Evolutionary conservation across 2,888 invertebrate genomes (phyloP).

Genomic region (Scaptomyza tumidula): DNA sequence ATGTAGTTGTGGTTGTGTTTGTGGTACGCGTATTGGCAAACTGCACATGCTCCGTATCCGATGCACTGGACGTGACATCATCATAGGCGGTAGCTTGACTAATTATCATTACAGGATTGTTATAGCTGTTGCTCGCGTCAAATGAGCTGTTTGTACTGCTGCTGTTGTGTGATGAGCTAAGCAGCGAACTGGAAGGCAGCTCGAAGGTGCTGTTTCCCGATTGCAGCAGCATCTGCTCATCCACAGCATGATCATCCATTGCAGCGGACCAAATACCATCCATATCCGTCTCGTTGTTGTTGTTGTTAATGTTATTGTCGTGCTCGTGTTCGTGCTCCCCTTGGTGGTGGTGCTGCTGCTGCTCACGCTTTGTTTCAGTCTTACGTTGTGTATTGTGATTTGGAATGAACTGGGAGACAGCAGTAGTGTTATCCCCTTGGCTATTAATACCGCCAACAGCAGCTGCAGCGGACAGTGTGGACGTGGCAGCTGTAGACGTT

Average conservation of each 20-base stretch:
- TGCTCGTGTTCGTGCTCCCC: slow-evolving; percentile 7
- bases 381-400: slow-evolving; percentile 55
- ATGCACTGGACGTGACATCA: slow-evolving; percentile 80
- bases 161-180: slow-evolving; percentile 51
- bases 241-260: slow-evolving; percentile 70
- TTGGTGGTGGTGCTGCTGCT: slow-evolving; percentile 8
- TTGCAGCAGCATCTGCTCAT: slow-evolving; percentile 45
- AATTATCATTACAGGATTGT: slow-evolving; percentile 15
- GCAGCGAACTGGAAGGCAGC: slow-evolving; percentile 59
- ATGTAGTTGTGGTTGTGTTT: slow-evolving; percentile 81
- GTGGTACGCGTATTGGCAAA: slow-evolving; percentile 81
- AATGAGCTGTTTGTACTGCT: slow-evolving; percentile 63
- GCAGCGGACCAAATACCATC: slow-evolving; percentile 59
- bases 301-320: slow-evolving; percentile 14
- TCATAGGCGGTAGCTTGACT: slow-evolving; percentile 50
- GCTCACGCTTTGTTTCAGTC: slow-evolving; percentile 39
- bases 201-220: slow-evolving; percentile 41
- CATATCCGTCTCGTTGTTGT: slow-evolving; percentile 12
- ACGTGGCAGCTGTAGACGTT: slow-evolving; percentile 52
- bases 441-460: slow-evolving; percentile 22
- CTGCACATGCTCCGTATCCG: slow-evolving; percentile 80
- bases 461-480: slow-evolving; percentile 31
- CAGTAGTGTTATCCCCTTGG: slow-evolving; percentile 11
- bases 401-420: slow-evolving; percentile 54
- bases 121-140: slow-evolving; percentile 45